Conservation (phyloP, 2,113 vertebrate genomes). For the Corydoras maculifer region DNA sequence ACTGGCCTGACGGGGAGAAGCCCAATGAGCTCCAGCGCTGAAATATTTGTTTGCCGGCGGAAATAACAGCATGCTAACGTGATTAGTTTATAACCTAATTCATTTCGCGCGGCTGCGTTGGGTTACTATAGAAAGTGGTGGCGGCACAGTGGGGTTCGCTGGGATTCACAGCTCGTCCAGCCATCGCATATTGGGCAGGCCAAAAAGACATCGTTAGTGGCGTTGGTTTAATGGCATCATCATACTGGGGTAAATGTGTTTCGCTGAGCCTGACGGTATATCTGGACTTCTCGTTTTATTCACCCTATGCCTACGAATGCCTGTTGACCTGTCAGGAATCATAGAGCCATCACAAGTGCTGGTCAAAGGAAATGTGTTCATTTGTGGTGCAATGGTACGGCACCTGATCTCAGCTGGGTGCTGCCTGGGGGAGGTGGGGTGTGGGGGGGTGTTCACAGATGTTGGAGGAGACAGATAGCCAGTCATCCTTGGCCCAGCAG, state of each 20-base stretch:
- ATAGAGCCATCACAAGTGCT: conserved; percentile 45
- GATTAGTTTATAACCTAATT: conserved; percentile 42
- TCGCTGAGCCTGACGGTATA: background rate
- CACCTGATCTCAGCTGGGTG: conserved; percentile 53
- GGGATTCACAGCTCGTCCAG: conserved; percentile 3
- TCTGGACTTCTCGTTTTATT: background rate
- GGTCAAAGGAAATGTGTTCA: conserved; percentile 59
- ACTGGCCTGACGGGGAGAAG: conserved; percentile 38
- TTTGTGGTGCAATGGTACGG: conserved; percentile 54
- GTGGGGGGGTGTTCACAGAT: conserved; percentile 49
- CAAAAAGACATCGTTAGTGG: conserved; percentile 25
- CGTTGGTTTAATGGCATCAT: conserved; percentile 12
- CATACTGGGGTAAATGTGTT: conserved; percentile 13
- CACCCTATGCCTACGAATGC: conserved; percentile 17
- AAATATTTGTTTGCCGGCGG: conserved; percentile 48
- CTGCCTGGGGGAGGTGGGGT: conserved; percentile 26
- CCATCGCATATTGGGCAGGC: conserved; percentile 2
- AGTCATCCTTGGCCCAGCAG: conserved; percentile 75
- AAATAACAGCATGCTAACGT: conserved; percentile 39
- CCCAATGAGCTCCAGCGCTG: conserved; percentile 25
- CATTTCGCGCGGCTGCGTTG: conserved; percentile 28
- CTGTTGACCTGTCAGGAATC: conserved; percentile 48
- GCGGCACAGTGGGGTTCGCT: conserved; percentile 6
- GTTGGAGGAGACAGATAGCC: conserved; percentile 73
- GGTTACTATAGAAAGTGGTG: conserved; percentile 12